Conservation (phyloP, 2,797 vertebrate species). For the Enteromius trimaculatus region DNA sequence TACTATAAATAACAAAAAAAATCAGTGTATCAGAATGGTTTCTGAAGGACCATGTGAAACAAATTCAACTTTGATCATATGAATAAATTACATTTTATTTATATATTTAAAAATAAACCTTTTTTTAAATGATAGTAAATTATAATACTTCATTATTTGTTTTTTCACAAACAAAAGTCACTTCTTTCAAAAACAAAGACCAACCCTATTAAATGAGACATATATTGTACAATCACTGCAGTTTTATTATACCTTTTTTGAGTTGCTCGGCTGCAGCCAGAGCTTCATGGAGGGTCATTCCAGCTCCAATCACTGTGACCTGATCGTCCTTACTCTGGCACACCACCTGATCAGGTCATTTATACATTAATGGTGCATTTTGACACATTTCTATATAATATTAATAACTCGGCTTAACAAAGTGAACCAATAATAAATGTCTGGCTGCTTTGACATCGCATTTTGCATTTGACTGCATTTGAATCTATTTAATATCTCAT, state of each 20-base stretch:
- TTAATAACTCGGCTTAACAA: neutral
- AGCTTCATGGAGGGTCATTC: constrained; percentile 91
- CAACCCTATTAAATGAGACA: neutral
- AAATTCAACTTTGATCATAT: neutral
- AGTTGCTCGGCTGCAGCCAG: constrained; percentile 90
- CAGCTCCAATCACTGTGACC: constrained; percentile 91
- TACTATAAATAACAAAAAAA: neutral
- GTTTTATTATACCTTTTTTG: constrained; percentile 81
- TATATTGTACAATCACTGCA: neutral
- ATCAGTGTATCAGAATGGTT: neutral
- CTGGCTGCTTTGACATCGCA: neutral
- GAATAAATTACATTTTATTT: neutral
- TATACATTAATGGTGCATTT: neutral
- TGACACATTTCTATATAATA: neutral
- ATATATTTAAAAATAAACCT: neutral
- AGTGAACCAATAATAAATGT: neutral
- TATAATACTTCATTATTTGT: neutral
- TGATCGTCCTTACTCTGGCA: constrained; percentile 92
- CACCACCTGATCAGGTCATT: constrained; percentile 79
- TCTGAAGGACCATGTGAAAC: neutral
- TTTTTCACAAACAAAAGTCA: neutral
- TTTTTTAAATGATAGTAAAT: neutral
- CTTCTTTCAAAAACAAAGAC: neutral
- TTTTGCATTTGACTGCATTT: neutral
- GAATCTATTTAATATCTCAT: neutral